phyloP scores from a whole-genome alignment of 2,888 invertebrate genomes.

The Dasysyrphus tricinctus region DNA sequence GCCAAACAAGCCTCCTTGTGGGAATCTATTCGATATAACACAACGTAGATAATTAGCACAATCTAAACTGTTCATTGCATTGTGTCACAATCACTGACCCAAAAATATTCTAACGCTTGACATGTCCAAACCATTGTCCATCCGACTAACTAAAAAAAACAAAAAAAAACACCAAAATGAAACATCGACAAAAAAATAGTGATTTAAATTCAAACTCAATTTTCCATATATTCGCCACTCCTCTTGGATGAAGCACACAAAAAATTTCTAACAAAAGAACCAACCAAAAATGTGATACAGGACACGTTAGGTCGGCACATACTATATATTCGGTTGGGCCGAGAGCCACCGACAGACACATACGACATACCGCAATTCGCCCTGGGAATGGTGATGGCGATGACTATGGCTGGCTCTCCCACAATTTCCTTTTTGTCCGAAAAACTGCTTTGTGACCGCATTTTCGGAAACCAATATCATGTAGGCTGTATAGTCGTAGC shows the following conservation, averaged over 20 bases:
- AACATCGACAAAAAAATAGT: slow-evolving; percentile 41
- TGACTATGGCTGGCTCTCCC: slow-evolving; percentile 13
- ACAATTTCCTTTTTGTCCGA: slow-evolving; percentile 15
- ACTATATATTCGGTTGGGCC: neutral
- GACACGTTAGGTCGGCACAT: slow-evolving; percentile 47
- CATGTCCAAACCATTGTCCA: slow-evolving; percentile 55
- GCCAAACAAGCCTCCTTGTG: neutral
- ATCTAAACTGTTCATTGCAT: slow-evolving; percentile 67
- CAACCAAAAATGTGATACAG: slow-evolving; percentile 44
- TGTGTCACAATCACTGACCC: slow-evolving; percentile 71
- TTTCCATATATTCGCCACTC: slow-evolving; percentile 48
- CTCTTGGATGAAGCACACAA: slow-evolving; percentile 9
- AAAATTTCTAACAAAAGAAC: slow-evolving; percentile 49
- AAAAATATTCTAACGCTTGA: slow-evolving; percentile 58
- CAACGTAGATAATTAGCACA: slow-evolving; percentile 53
- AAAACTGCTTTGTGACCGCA: slow-evolving; percentile 58
- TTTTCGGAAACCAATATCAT: slow-evolving; percentile 71
- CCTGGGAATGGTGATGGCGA: neutral
- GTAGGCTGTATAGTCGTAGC: slow-evolving; percentile 37
- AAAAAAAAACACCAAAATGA: neutral
- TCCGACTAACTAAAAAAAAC: neutral
- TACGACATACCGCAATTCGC: slow-evolving; percentile 32
- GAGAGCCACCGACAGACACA: slow-evolving; percentile 1
- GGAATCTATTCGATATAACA: slow-evolving; percentile 17
- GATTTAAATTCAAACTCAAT: slow-evolving; percentile 66